Conservation (phyloP, 2,113 vertebrate genomes). For the Malurus melanocephalus region DNA sequence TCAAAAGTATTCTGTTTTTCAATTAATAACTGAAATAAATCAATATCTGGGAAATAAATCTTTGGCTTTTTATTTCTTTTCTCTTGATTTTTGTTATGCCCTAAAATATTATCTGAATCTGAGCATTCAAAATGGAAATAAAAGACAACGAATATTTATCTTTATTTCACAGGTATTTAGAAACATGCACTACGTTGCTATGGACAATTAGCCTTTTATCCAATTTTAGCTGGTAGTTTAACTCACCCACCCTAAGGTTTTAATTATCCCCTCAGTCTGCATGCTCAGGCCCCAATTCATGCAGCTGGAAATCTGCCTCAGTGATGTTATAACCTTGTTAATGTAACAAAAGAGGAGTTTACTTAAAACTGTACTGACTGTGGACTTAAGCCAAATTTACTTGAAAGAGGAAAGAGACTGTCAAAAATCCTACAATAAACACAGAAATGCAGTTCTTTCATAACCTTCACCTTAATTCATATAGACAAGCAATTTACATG, state of each 20-base stretch:
- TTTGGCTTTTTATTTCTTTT: not conserved
- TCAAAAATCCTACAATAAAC: constrained; percentile 87
- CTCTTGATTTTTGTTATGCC: not conserved
- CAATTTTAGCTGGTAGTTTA: constrained; percentile 77
- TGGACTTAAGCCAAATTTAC: constrained; percentile 87
- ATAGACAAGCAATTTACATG: constrained; percentile 89
- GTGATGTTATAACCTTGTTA: constrained; percentile 86
- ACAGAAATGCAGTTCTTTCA: constrained; percentile 83
- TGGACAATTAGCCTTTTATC: constrained; percentile 82
- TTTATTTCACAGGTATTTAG: constrained; percentile 77
- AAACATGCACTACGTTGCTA: constrained; percentile 69
- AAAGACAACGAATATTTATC: constrained; percentile 44
- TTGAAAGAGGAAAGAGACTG: constrained; percentile 90
- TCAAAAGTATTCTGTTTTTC: not conserved
- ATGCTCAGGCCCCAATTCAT: constrained; percentile 69
- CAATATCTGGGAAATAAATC: not conserved
- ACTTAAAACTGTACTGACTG: constrained; percentile 85
- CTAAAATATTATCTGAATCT: constrained; percentile 29
- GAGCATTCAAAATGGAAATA: not conserved
- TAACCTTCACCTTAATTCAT: constrained; percentile 85
- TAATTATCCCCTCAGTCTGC: constrained; percentile 74
- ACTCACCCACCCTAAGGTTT: constrained; percentile 73
- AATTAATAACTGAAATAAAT: not conserved
- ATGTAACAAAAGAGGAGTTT: constrained; percentile 88
- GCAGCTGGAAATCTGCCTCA: constrained; percentile 81